Evolutionary conservation across 2,888 invertebrate species (phyloP), one percentile per base, ranked within the genome.

Genomic region (Hypena proboscidalis): DNA sequence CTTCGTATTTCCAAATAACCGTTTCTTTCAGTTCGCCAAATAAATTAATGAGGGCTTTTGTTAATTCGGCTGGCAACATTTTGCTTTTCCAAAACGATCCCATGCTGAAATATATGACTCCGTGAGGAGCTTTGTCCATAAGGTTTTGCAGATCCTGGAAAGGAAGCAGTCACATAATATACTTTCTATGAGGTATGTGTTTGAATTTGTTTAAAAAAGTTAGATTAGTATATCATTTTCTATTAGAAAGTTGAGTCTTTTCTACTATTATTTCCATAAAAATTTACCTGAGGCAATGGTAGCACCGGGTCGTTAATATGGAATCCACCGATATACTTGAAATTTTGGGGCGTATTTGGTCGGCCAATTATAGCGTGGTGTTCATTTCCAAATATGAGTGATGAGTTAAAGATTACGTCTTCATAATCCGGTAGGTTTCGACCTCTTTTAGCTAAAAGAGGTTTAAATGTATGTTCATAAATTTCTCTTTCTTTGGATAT

Each of bases 1-100:
- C 73, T 43, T 87, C 87, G 22, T 79, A 82, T 45, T 87, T 87
- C 87, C 87, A 88, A 11, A 88, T 68, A 0, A 88, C 74, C 0
- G 75, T 79, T 40, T 85, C 77, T 30, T 85, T 77, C 1, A 87
- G 54, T 37, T 70, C 62, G 0, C 73, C 67, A 32, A 86, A 82
- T 32, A 79, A 47, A 9, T 75, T 58, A 1, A 86, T 36, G 0
- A 88, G 53, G 1, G 58, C 70, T 1, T 48, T 46, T 0, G 69
- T 71, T 32, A 85, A 35, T 6, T 63, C 21, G 0, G 59, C 62
- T 0, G 84, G 77, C 38, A 85, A 62, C 10, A 74, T 65, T 34
- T 63, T 64, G 13, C 80, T 77, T 43, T 73, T 71, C 36, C 75
- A 65, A 35, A 75, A 77, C 0, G 82, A 75, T 13, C 86, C 85